phyloP scores from a whole-genome alignment of 2,113 vertebrate genomes.

The Paedocypris sp. region DNA sequence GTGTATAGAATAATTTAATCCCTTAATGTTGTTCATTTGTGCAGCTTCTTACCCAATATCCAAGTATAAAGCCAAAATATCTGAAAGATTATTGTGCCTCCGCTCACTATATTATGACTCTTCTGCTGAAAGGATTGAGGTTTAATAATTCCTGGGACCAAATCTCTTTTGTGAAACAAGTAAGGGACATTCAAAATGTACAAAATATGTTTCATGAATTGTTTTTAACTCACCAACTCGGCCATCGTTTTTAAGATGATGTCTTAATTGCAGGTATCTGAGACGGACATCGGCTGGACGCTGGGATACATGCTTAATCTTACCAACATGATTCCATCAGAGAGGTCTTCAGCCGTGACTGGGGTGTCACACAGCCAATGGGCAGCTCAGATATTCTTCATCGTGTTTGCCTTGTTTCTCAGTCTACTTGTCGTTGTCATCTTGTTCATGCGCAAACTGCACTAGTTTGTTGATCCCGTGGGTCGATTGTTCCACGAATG shows the following conservation, averaged over 20 bases:
- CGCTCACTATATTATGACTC: slow-evolving; percentile 50
- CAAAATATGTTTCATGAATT: not conserved
- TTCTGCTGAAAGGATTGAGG: slow-evolving; percentile 59
- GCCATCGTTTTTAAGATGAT: no score
- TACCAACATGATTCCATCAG: slow-evolving; percentile 41
- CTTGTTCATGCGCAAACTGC: slow-evolving; percentile 9
- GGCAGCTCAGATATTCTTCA: slow-evolving; percentile 41
- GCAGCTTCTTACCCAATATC: slow-evolving; percentile 45
- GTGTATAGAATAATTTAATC: not conserved
- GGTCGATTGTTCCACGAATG: not conserved
- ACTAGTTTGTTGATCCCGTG: not conserved
- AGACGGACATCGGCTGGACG: slow-evolving; percentile 48
- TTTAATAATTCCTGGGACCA: slow-evolving; percentile 53
- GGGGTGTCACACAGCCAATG: slow-evolving; percentile 32
- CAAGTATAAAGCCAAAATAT: slow-evolving; percentile 6
- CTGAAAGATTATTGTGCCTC: slow-evolving; percentile 55
- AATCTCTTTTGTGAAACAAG: slow-evolving; percentile 60
- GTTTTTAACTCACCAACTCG: not conserved
- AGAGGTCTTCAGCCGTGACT: slow-evolving; percentile 14
- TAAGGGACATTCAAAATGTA: slow-evolving; percentile 18
- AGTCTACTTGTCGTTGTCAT: slow-evolving; percentile 15
- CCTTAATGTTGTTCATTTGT: not conserved
- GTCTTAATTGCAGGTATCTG: slow-evolving; percentile 42
- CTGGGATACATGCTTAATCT: slow-evolving; percentile 51
- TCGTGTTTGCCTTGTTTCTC: slow-evolving; percentile 32